These are phyloP conservation scores for Pedicia rivosa DNA, from an alignment of 2,888 invertebrate species.

Conservation along the genomic window DNA sequence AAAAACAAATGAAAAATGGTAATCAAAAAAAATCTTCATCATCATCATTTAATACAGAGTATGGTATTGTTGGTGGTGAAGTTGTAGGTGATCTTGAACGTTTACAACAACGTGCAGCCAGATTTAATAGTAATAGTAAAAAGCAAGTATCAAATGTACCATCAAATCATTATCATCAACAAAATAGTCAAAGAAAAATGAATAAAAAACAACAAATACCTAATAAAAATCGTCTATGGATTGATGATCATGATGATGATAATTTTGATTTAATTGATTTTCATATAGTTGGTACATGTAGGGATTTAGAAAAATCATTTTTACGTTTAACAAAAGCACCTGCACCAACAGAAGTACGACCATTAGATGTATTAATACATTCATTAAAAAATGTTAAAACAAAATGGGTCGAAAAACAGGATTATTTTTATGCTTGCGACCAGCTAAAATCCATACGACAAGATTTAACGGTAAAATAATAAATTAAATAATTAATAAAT, in stretches of 20 bases:
- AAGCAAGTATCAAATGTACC: conserved; percentile 3
- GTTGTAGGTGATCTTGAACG: conserved; percentile 61
- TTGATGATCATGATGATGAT: conserved; percentile 45
- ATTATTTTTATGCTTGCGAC: conserved; percentile 95
- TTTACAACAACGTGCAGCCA: conserved; percentile 75
- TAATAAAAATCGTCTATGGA: conserved; percentile 3
- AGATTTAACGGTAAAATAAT: conserved; percentile 94
- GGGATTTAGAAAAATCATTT: conserved; percentile 90
- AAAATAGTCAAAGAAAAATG: no score
- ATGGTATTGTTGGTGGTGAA: conserved; percentile 43
- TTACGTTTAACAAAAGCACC: conserved; percentile 93
- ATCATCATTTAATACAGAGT: conserved; percentile 50
- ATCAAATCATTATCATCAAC: no score
- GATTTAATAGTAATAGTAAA: conserved; percentile 44
- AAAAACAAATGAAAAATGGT: conserved; percentile 19
- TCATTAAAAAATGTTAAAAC: conserved; percentile 83
- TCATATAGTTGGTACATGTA: conserved; percentile 89
- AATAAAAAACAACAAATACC: conserved; percentile 8
- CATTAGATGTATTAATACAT: conserved; percentile 65
- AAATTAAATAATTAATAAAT: no score
- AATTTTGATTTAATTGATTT: conserved; percentile 71
- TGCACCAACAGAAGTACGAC: conserved; percentile 79
- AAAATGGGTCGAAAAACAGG: conserved; percentile 77
- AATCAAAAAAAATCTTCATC: conserved; percentile 31
- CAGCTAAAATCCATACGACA: conserved; percentile 97